phyloP scores from a whole-genome alignment of 1,140 invertebrate species.

The Pentalonia nigronervosa region DNA sequence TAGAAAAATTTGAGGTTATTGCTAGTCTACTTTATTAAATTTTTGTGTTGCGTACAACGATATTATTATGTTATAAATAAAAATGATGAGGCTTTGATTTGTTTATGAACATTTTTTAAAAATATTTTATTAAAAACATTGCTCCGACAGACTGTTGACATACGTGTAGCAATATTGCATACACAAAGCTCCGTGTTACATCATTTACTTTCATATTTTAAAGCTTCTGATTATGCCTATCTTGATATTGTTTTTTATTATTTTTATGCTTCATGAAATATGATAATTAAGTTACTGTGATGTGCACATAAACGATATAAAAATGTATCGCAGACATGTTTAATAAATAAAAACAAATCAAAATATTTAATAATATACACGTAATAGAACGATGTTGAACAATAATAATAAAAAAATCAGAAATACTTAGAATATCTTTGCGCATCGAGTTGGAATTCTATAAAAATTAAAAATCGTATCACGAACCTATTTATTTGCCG shows the following conservation, averaged over 20 bases:
- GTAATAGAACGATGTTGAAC: background rate
- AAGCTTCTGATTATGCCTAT: no score
- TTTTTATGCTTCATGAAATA: background rate
- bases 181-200: background rate
- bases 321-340: background rate
- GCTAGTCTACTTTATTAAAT: background rate
- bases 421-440: background rate
- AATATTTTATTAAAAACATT: background rate
- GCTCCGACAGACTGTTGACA: background rate
- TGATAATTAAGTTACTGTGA: background rate
- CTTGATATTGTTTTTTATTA: background rate
- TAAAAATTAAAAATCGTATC: background rate
- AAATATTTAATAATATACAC: background rate
- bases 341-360: background rate
- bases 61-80: background rate
- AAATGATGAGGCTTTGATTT: background rate
- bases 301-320: background rate
- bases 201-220: background rate
- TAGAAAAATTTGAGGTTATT: background rate
- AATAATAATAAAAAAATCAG: background rate
- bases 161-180: constrained; percentile 27
- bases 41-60: background rate
- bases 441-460: background rate
- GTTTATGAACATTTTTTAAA: background rate
- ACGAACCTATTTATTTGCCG: background rate